Percentiles rank a stretch among this genome's conserved stretches.
Evolutionary conservation across 2,888 invertebrate genomes (phyloP).

Genomic region (Thymelicus sylvestris): DNA sequence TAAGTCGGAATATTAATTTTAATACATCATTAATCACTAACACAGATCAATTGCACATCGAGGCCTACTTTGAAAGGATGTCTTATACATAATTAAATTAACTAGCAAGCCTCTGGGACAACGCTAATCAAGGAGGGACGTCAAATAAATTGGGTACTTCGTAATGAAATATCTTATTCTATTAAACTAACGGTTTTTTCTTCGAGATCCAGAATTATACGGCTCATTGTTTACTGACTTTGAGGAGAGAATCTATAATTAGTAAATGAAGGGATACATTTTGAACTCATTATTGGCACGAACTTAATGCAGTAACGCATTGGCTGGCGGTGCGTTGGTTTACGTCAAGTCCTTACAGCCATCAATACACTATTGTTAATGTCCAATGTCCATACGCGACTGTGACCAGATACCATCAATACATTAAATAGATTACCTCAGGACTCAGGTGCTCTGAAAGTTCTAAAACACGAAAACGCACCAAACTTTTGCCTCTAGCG

Average conservation of each 20-base stretch:
- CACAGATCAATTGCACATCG: constrained; percentile 8
- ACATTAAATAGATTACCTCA: too few species aligned
- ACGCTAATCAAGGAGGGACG: constrained; percentile 27
- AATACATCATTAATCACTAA: constrained; percentile 17
- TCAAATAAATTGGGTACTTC: constrained; percentile 28
- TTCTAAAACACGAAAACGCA: too few species aligned
- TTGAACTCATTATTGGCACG: too few species aligned
- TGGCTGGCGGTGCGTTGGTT: too few species aligned
- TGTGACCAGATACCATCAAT: too few species aligned
- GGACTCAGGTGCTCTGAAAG: too few species aligned
- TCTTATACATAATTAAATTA: constrained; percentile 36
- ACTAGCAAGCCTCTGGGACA: constrained; percentile 21
- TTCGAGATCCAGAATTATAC: neutral
- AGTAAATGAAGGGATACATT: too few species aligned
- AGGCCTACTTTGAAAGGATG: constrained; percentile 22
- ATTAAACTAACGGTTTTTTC: constrained; percentile 7
- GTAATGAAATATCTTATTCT: constrained; percentile 15
- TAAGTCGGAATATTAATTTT: constrained; percentile 21
- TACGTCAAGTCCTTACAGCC: too few species aligned
- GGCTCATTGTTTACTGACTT: neutral
- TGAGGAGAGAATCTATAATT: neutral
- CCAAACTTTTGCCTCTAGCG: too few species aligned
- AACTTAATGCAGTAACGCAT: too few species aligned
- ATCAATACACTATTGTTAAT: too few species aligned
- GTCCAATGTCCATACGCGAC: too few species aligned